Evolutionary conservation across 2,888 invertebrate genomes (phyloP), one percentile per base, ranked within the genome.

Genomic region (Oscheius myriophilus): DNA sequence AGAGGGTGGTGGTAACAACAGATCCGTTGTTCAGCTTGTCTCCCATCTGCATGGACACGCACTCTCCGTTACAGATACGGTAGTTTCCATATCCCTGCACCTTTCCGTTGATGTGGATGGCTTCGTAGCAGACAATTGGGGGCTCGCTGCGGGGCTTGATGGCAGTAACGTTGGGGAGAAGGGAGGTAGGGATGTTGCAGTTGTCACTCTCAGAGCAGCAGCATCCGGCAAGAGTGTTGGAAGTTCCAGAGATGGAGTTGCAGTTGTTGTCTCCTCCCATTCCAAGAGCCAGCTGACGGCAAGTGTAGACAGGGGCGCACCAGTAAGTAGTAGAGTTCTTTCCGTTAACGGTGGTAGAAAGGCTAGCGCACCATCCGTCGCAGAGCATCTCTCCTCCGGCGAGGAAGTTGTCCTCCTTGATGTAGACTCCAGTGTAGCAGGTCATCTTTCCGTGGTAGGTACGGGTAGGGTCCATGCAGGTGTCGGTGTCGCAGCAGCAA

Each of bases 221-320:
- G 67, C 78, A 78, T 67, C 78, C 78, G 57, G 70, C 71, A 18
- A 76, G 69, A 16, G 65, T 33, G 67, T 71, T 72, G 26, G 70
- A 69, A 43, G 75, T 67, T 67, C 75, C 75, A 55, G 66, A 66
- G 55, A 77, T 71, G 33, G 59, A 49, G 18, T 59, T 59, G 51
- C 77, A 77, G 71, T 75, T 77, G 70, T 73, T 71, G 66, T 73
- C 69, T 66, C 72, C 72, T 67, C 75, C 75, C 58, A 74, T 71
- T 69, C 78, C 78, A 52, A 77, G 77, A 52, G 72, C 77, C 52
- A 71, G 70, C 46, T 67, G 66, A 45, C 73, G 74, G 69, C 77
- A 77, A 52, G 71, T 67, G 45, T 63, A 51, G 55, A 77, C 69
- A 61, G 75, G 75, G 23, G 77, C 75, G 57, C 77, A 77, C 53